Percentiles rank a stretch among this genome's conserved stretches.
phyloP scores from a whole-genome alignment of 2,113 vertebrate genomes.

The Merops nubicus region DNA sequence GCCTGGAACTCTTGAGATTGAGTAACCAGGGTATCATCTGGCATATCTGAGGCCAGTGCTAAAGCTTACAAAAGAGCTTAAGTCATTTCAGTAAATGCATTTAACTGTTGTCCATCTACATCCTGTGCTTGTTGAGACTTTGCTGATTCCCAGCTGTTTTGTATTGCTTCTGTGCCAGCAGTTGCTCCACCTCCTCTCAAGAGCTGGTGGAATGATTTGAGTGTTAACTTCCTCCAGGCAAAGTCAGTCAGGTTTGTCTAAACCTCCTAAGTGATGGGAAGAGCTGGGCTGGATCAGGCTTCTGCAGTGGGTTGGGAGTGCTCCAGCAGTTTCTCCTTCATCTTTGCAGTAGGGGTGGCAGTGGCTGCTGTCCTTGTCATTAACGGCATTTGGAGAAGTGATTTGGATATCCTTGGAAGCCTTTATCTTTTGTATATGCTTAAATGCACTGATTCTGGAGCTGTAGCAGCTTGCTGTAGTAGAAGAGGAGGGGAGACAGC shows the following conservation, averaged over 20 bases:
- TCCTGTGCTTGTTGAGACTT: slow-evolving; percentile 60
- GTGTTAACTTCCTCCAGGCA: not conserved
- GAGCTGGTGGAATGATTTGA: slow-evolving; percentile 29
- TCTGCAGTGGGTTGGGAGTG: not conserved
- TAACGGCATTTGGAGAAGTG: not conserved
- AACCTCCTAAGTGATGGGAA: not conserved
- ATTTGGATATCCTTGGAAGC: not conserved
- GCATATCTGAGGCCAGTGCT: slow-evolving; percentile 15
- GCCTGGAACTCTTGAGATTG: not conserved
- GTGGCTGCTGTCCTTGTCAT: not conserved
- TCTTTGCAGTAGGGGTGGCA: not conserved
- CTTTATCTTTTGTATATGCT: not conserved
- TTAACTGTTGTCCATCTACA: slow-evolving; percentile 64
- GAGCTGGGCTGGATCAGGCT: not conserved
- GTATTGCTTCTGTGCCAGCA: slow-evolving; percentile 53
- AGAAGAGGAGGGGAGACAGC: not conserved
- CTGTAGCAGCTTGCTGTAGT: not conserved
- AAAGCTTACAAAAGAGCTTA: slow-evolving; percentile 46
- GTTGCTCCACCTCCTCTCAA: slow-evolving; percentile 39
- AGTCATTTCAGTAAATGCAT: slow-evolving; percentile 59
- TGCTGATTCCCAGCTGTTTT: slow-evolving; percentile 66
- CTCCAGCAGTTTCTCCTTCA: not conserved
- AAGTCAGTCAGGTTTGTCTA: slow-evolving; percentile 2
- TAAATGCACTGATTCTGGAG: not conserved
- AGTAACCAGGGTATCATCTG: slow-evolving; percentile 29